Evolutionary conservation across 2,113 vertebrate genomes (phyloP).

Genomic region (Puffinus mauretanicus): DNA sequence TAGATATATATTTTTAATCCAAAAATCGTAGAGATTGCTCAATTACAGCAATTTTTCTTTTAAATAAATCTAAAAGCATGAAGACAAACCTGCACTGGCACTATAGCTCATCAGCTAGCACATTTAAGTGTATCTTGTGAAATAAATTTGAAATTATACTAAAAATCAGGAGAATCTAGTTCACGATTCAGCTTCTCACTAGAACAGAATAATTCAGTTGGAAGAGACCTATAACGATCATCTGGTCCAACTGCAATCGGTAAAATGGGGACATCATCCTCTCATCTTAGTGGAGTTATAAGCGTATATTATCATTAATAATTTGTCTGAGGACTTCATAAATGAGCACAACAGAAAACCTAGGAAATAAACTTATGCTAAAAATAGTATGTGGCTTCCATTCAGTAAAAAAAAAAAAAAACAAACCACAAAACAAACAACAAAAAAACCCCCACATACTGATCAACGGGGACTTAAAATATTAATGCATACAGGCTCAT

Average conservation of each 20-base stretch:
- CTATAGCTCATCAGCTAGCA: background rate
- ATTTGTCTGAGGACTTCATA: background rate
- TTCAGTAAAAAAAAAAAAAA: background rate
- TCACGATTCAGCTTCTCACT: background rate
- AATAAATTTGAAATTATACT: background rate
- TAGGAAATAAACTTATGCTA: background rate
- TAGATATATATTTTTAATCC: background rate
- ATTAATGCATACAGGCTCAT: background rate
- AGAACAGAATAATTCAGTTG: background rate
- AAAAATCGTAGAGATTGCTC: background rate
- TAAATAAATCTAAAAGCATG: background rate
- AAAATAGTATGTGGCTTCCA: background rate
- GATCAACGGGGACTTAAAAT: background rate
- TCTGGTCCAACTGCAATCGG: background rate
- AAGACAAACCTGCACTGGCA: background rate
- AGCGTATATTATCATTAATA: background rate
- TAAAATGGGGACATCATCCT: background rate
- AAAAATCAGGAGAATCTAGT: background rate
- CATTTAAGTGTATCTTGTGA: background rate
- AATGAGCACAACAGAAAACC: background rate
- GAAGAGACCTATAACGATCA: background rate
- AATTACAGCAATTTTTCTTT: background rate
- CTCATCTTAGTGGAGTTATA: background rate
- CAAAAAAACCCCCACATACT: background rate
- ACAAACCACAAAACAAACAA: too few species aligned